A percentile compares a stretch with the other conserved stretches of the same genome.
phyloP scores from a whole-genome alignment of 2,888 invertebrate genomes.

The Terebella lapidaria region DNA sequence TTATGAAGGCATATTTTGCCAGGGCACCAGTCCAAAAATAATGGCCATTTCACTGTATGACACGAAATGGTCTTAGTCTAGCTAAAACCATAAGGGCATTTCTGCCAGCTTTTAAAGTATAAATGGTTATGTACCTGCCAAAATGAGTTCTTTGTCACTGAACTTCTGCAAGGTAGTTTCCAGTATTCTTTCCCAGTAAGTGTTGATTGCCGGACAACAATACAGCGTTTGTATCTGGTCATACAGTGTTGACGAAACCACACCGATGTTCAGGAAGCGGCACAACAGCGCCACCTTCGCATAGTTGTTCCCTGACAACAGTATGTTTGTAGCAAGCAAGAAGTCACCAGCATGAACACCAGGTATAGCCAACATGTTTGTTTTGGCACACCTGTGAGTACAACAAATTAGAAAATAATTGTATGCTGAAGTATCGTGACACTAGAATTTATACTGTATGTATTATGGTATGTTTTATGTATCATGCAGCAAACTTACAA shows the following conservation, averaged over 20 bases:
- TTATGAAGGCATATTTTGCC: too few relatives aligned
- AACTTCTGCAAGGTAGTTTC: too few relatives aligned
- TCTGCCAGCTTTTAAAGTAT: too few relatives aligned
- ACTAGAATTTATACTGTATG: too few relatives aligned
- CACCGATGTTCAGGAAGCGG: neutral
- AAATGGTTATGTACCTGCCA: too few relatives aligned
- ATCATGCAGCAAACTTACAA: neutral
- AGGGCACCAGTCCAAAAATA: too few relatives aligned
- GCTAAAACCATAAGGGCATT: too few relatives aligned
- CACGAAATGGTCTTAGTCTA: too few relatives aligned
- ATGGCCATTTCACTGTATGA: too few relatives aligned
- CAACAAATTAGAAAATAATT: neutral
- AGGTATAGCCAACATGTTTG: neutral
- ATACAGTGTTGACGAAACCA: neutral
- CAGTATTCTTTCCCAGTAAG: too few relatives aligned
- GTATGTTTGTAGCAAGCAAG: neutral
- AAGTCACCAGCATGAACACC: neutral
- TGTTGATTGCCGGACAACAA: neutral
- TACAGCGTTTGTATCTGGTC: neutral
- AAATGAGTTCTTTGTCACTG: too few relatives aligned
- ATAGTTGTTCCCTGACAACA: neutral
- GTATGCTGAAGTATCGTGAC: neutral
- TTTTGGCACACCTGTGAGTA: neutral
- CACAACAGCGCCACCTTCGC: neutral
- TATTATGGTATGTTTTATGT: too few relatives aligned